These are phyloP conservation scores for Lutjanus campechanus DNA, from an alignment of 2,797 vertebrate species.

Conservation along the genomic window DNA sequence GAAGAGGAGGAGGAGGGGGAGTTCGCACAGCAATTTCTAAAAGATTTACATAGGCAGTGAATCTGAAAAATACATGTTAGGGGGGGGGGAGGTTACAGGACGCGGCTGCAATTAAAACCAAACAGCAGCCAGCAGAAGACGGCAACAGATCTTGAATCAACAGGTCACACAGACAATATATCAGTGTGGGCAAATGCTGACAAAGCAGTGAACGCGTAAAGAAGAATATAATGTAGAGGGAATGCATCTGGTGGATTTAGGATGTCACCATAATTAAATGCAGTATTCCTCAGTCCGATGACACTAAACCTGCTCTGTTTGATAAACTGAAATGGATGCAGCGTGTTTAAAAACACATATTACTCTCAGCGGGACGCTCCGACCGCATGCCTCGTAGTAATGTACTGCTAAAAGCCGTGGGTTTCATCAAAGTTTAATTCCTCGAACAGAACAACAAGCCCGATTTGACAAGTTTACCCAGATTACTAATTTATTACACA, in stretches of 20 bases:
- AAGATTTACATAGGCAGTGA: constrained; percentile 62
- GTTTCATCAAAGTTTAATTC: constrained; percentile 55
- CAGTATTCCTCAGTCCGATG: background rate
- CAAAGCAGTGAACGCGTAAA: constrained; percentile 6
- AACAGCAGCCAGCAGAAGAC: constrained; percentile 17
- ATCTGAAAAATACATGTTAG: constrained; percentile 48
- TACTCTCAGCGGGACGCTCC: background rate
- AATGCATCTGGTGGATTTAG: constrained; percentile 23
- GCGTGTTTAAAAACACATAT: constrained; percentile 1
- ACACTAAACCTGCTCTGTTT: background rate
- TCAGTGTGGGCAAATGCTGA: constrained; percentile 27
- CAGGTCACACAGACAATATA: constrained; percentile 30
- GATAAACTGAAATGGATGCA: background rate
- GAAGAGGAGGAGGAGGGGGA: background rate
- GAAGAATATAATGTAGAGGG: background rate
- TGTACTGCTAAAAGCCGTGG: constrained; percentile 6
- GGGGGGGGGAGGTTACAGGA: constrained; percentile 44
- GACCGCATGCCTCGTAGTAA: background rate
- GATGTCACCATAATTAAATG: constrained; percentile 3
- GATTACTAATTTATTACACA: constrained; percentile 43
- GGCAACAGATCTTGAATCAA: constrained; percentile 41
- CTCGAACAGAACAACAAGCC: constrained; percentile 20
- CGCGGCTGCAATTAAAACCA: constrained; percentile 51
- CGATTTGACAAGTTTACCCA: constrained; percentile 23
- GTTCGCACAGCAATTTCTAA: constrained; percentile 42